Evolutionary conservation across 2,797 vertebrate species (phyloP), one percentile per base, ranked within the genome.

Genomic region (Bradypodion pumilum): DNA sequence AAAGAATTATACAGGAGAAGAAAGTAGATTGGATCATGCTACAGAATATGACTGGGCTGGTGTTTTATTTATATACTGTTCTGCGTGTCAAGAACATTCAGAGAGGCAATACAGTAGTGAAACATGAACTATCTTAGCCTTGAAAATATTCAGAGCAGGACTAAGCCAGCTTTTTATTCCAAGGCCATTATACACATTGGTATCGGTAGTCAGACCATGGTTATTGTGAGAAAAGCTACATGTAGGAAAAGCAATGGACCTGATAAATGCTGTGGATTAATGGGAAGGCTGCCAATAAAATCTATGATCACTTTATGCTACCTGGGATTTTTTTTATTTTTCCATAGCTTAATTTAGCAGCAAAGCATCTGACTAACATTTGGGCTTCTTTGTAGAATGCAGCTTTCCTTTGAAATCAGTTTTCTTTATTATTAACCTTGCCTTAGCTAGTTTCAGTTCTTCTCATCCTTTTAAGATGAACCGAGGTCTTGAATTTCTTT

Each of bases 341-440:
- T 56, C 21, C 52, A 85, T 76, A 91, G 74, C 85, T 88, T 85
- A 91, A 69, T 66, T n/a, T 89, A 87, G 0, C 1, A 40, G 77
- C 92, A 75, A 94, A 92, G 93, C 85, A 74, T 95, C 95, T 95
- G 91, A 80, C 85, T 84, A 87, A 80, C 86, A 62, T 87, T 85
- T 63, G 42, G 84, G 75, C 72, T 63, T 86, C 92, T 92, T 95
- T 84, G 65, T 87, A 49, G 81, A 84, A 63, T 66, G 1, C 83
- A 92, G 93, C 90, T n/a, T 35, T 8, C 75, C 90, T 91, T 91
- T 89, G 83, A 83, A 95, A 95, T 95, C 88, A 93, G 93, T 93
- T 93, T 94, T 90, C 85, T 93, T 92, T 94, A 88, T 93, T 92
- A 88, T 95, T 89, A 89, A 66, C 69, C 79, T 91, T 93, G 94